phyloP scores from a whole-genome alignment of 2,113 vertebrate genomes.

The Colinus virginianus region DNA sequence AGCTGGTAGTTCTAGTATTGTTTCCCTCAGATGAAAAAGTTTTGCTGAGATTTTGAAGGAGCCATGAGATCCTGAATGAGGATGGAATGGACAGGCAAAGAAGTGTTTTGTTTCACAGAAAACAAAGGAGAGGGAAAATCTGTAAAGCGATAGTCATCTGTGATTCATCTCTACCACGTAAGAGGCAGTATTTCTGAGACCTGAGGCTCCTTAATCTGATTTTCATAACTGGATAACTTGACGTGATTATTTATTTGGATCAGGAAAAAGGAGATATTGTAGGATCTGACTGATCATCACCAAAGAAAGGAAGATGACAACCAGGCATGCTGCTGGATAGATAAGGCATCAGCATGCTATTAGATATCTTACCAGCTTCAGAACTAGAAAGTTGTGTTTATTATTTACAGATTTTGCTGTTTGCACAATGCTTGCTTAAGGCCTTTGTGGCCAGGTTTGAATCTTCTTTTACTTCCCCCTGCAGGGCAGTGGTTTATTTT shows the following conservation, averaged over 20 bases:
- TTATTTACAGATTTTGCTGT: conserved; percentile 28
- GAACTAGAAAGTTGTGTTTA: neutral
- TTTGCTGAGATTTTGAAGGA: neutral
- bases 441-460: neutral
- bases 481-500: neutral
- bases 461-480: neutral
- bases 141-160: neutral
- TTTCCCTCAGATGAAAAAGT: neutral
- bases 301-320: neutral
- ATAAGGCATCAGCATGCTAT: neutral
- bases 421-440: neutral
- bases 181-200: neutral
- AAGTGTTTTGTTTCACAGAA: neutral
- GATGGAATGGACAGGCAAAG: neutral
- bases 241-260: neutral
- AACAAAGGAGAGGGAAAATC: neutral
- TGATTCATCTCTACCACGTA: neutral
- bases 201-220: neutral
- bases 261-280: neutral
- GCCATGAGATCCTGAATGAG: neutral
- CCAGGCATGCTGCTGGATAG: conserved; percentile 17
- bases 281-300: neutral
- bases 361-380: neutral
- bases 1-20: neutral
- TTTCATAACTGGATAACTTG: neutral